A percentile compares a stretch with the other conserved stretches of the same genome.
Conservation (phyloP, 2,888 invertebrate species). For the Tinea semifulvella region DNA sequence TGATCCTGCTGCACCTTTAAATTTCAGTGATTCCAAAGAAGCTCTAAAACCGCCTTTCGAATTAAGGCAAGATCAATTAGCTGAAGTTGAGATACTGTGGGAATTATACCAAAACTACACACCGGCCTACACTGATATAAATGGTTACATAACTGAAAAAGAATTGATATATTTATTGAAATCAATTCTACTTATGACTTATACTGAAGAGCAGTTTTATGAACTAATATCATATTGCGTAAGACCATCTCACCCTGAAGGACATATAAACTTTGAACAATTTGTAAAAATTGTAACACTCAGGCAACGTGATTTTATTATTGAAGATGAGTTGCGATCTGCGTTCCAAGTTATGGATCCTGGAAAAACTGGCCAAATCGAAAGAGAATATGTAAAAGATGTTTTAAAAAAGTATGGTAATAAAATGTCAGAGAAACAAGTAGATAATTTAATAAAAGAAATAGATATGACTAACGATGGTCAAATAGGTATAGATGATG, state of each 20-base stretch:
- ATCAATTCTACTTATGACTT: constrained; percentile 41
- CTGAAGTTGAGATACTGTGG: constrained; percentile 53
- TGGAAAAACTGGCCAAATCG: constrained; percentile 34
- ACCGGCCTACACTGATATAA: constrained; percentile 47
- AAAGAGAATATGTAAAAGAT: constrained; percentile 42
- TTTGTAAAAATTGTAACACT: constrained; percentile 50
- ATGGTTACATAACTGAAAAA: constrained; percentile 46
- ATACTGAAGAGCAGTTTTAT: constrained; percentile 46
- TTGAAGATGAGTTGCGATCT: constrained; percentile 46
- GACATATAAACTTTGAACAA: constrained; percentile 46
- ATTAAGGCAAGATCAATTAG: constrained; percentile 45
- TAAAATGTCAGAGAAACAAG: constrained; percentile 35
- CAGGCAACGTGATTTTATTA: constrained; percentile 39
- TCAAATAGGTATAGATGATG: constrained; percentile 49
- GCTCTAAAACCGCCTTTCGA: constrained; percentile 39
- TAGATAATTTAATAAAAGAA: constrained; percentile 50
- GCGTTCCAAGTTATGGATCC: constrained; percentile 45
- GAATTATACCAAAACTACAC: constrained; percentile 47
- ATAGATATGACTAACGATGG: constrained; percentile 53
- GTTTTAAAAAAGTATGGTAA: constrained; percentile 37
- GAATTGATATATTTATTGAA: constrained; percentile 53
- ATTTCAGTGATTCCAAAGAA: constrained; percentile 47
- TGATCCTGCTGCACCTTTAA: constrained; percentile 49
- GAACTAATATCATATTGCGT: constrained; percentile 46
- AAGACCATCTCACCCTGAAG: constrained; percentile 44